Base-by-base conservation (phyloP, 2,113 vertebrate genomes). In the Lontra canadensis region DNA sequence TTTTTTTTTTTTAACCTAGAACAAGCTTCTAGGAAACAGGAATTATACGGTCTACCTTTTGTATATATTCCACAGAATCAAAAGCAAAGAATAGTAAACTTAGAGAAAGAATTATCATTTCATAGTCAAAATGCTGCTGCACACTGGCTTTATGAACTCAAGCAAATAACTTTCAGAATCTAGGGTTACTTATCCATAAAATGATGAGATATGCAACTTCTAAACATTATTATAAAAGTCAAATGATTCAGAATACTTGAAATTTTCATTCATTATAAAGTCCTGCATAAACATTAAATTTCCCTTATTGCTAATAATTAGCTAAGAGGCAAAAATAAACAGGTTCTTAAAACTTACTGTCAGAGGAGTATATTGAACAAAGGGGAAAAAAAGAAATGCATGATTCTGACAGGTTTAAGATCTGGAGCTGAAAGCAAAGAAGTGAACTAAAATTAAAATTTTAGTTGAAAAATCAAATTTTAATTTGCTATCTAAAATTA, bases 51-150 rank as follows among this genome's bases (percentile, higher is more conserved):
- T 59, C 36, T 47, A 31, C 25, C 18, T 84, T 83, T 93, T 94
- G 94, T 44, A 90, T 1, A 36, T 49, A 65, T 65, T 78, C 17
- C 17, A 95, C 36, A 49, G 34, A 59, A 88, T 92, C 69, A 94
- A 65, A 96, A 92, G 20, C 10, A 94, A 49, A 89, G 63, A 85
- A 81, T 55, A 47, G 29, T 69, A 93, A 74, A 96, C 63, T 89
- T 87, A 93, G 42, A 81, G 4, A 92, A 95, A 36, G n/a, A 85
- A 92, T 92, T 69, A 47, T 67, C 73, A 6, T 69, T 82, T 47
- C 20, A 31, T n/a, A 76, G 47, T 61, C 17, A 83, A 73, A 91
- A 88, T 3, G 49, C 25, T 84, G 13, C 34, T 67, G 52, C 11
- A 61, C 25, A 80, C 6, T 74, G 39, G 63, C 61, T 73, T 73